Evolutionary conservation across 2,888 invertebrate species (phyloP), one percentile per base, ranked within the genome.

Genomic region (Pandemis heparana): DNA sequence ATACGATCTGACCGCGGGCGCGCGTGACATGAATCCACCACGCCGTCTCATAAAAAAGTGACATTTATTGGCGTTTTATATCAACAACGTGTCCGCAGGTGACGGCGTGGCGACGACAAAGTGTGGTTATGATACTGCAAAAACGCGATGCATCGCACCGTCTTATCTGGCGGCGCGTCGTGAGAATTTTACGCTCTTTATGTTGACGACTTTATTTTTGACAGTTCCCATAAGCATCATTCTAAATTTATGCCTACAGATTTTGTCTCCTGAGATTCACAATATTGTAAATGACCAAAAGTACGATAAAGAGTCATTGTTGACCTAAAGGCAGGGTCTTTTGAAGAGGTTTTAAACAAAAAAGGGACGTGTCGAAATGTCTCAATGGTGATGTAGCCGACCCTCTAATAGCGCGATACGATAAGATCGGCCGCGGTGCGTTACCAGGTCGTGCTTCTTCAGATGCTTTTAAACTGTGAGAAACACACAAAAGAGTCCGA

Each of bases 21-120:
- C 91, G 90, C 94, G 94, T 94, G 93, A 94, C 90, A 77, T 85
- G 93, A 90, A 90, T 92, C 81, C 89, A 82, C 81, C 81, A 86
- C 82, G 85, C 83, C 86, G 83, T 84, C 85, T 91, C 92, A 93
- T 93, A 94, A 94, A 94, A 92, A 93, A 92, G 92, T 93, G 94
- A 93, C 94, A 89, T 92, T 94, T 93, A 94, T 92, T 93, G 91
- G 92, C 89, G 86, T 90, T 92, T 94, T 92, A 94, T 93, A 92
- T 91, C 92, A 93, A 90, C 91, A 87, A 89, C 90, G 91, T 91
- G 92, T 87, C 84, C 78, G 80, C 90, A 89, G 88, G 88, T 91
- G 92, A 90, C 87, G 85, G 80, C 86, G 86, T 83, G 85, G 79
- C 86, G 87, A 82, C 87, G 82, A 88, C 89, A 86, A 85, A 86